Base-by-base conservation (phyloP, 2,797 vertebrate genomes). In the Tokudaia muenninki region DNA sequence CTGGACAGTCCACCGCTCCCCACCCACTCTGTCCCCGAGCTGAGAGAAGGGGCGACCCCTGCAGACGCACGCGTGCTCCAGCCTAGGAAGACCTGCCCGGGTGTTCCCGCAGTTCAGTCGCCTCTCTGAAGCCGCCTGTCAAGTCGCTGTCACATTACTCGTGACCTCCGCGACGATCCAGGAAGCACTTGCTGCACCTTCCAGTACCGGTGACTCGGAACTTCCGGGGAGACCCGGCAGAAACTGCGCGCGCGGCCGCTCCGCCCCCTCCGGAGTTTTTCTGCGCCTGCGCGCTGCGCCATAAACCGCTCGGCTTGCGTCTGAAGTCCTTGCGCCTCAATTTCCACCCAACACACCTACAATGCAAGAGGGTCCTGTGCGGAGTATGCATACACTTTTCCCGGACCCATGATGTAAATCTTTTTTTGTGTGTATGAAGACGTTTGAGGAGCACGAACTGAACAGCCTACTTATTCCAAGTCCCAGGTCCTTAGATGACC, bases 71-170 rank as follows among this genome's bases (percentile, higher is more conserved):
- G 34, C 83, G 31, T 41, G 12, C 50, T 21, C 63, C 79, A 13
- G 47, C 52, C 57, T 16, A 50, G 50, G 57, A 65, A 17, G 31
- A 47, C 50, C 83, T 26, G 63, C 12, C 34, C 3, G 8, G 34
- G 83, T 79, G 31, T 67, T 11, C 10, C 84, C 44, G 92, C 44
- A n/a, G 50, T 81, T 52, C 57, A 24, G 37, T 12, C 31, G 65
- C 67, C 65, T 47, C 59, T 44, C 21, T 37, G 41, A 21, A 90
- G 29, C n/a, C 89, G 67, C 55, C 67, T 41, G 74, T 14, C 37
- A 89, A 94, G 44, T 41, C 1, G 17, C 67, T 0, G 26, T 97
- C 97, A 97, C 97, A 80, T 95, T 96, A 97, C 0, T 81, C 14
- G 11, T 34, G 70, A 95, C 94, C 92, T 3, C n/a, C 0, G 24